A percentile compares a stretch with the other conserved stretches of the same genome.
These are phyloP conservation scores for Dolichopus griseipennis DNA, from an alignment of 2,888 invertebrate genomes.

Conservation along the genomic window DNA sequence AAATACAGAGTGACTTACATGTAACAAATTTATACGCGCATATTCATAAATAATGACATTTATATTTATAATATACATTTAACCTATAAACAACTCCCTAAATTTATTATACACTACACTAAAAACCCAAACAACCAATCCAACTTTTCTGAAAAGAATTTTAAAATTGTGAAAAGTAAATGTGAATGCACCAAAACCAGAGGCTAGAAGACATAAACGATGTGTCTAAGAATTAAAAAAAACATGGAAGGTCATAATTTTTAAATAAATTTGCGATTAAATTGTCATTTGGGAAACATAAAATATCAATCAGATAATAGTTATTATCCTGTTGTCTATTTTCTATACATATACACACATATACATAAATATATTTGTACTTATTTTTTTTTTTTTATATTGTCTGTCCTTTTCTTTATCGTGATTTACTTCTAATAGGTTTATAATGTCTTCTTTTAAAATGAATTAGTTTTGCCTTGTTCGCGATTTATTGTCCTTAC, in stretches of 20 bases:
- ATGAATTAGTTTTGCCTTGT: background rate
- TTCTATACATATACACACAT: background rate
- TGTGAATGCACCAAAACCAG: too few relatives aligned
- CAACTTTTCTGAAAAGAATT: too few relatives aligned
- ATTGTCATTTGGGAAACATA: slow-evolving; percentile 8
- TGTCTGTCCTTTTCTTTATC: background rate
- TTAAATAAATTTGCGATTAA: slow-evolving; percentile 10
- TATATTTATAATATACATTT: too few relatives aligned
- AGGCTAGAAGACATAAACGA: too few relatives aligned
- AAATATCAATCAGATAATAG: slow-evolving; percentile 10
- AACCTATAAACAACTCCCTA: too few relatives aligned
- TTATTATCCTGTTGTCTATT: background rate
- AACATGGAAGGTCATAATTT: slow-evolving; percentile 3
- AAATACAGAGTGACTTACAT: too few relatives aligned
- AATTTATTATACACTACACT: too few relatives aligned
- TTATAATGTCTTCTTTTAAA: slow-evolving; percentile 6
- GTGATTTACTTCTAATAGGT: background rate
- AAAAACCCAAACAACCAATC: too few relatives aligned
- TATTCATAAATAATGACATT: too few relatives aligned
- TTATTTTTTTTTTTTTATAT: background rate
- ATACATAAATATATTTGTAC: background rate
- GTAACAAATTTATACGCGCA: too few relatives aligned
- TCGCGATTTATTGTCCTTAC: background rate
- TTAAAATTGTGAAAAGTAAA: too few relatives aligned
- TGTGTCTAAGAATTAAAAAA: too few relatives aligned